Evolutionary conservation across 2,113 vertebrate species (phyloP).

Genomic region (Xenus cinereus): DNA sequence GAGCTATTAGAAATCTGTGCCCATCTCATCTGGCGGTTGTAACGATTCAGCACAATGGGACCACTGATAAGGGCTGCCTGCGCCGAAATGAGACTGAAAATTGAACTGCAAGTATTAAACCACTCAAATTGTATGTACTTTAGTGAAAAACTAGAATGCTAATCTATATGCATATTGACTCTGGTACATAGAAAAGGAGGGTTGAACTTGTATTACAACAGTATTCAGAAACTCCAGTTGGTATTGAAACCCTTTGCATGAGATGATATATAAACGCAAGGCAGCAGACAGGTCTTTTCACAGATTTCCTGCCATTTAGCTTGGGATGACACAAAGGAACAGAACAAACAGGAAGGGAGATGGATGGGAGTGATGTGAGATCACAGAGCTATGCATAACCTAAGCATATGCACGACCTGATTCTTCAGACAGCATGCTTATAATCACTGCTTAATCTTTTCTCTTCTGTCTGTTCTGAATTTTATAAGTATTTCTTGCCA

Average conservation of each 20-base stretch:
- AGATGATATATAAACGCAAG: neutral
- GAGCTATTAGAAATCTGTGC: neutral
- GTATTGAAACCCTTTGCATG: neutral
- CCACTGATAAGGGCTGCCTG: neutral
- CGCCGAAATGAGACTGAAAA: neutral
- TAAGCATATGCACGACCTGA: constrained; percentile 1
- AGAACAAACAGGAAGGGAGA: neutral
- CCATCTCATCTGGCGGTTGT: neutral
- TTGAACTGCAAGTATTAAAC: neutral
- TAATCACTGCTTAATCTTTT: neutral
- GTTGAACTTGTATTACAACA: neutral
- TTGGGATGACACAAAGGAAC: neutral
- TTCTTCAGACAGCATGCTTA: constrained; percentile 16
- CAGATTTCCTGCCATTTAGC: constrained; percentile 13
- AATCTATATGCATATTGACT: neutral
- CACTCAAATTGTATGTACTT: neutral
- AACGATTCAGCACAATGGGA: neutral
- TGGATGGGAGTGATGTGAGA: neutral
- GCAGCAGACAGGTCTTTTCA: neutral
- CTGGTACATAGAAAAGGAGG: neutral
- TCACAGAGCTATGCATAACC: neutral
- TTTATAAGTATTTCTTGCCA: neutral
- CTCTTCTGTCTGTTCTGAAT: neutral
- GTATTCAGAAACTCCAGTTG: neutral
- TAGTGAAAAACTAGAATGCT: neutral